Evolutionary conservation across 2,113 vertebrate species (phyloP).

Genomic region (Aspidoscelis tigris): DNA sequence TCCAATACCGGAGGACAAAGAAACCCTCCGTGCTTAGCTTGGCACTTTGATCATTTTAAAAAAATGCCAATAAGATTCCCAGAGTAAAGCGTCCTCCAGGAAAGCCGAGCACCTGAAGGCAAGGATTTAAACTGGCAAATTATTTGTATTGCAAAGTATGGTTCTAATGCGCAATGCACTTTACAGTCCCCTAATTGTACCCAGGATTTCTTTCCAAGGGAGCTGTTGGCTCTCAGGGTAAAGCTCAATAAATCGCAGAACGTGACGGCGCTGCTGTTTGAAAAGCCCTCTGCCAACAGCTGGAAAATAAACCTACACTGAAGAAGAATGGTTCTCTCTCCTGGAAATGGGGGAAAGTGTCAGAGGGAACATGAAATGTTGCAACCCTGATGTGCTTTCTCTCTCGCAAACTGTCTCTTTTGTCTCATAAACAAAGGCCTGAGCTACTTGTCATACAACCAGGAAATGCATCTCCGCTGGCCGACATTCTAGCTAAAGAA

Average conservation of each 20-base stretch:
- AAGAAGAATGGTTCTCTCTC: not conserved
- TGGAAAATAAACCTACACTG: no score
- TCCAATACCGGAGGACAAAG: accelerated
- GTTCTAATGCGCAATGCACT: not conserved
- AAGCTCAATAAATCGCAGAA: not conserved
- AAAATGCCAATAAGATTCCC: not conserved
- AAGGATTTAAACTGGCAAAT: not conserved
- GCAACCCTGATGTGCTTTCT: no score
- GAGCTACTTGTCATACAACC: not conserved
- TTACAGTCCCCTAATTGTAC: not conserved
- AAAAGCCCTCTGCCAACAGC: not conserved
- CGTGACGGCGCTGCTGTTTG: not conserved
- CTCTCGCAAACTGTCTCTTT: not conserved
- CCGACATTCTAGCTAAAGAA: not conserved
- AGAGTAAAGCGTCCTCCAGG: no score
- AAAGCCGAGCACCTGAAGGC: not conserved
- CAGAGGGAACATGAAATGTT: not conserved
- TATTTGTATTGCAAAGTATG: not conserved
- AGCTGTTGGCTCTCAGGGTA: not conserved
- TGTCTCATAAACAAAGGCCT: not conserved
- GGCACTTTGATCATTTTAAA: not conserved
- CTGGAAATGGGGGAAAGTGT: not conserved
- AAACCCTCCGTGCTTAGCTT: not conserved
- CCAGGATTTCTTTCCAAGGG: not conserved
- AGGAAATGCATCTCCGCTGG: not conserved